These are phyloP conservation scores for Sebastes nivosus DNA, from an alignment of 2,797 vertebrate species.

Conservation along the genomic window DNA sequence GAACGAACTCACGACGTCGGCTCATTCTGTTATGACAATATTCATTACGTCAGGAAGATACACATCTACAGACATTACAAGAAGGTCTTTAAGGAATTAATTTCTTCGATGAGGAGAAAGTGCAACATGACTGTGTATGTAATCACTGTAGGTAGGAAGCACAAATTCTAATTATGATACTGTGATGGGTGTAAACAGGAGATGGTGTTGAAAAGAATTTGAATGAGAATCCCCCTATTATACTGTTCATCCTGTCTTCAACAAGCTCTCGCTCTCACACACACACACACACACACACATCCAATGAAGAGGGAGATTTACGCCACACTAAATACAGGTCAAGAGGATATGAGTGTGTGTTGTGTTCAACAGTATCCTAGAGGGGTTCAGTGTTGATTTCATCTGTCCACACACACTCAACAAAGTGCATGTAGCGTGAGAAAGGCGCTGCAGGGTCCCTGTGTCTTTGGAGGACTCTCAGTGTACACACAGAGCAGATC, in stretches of 20 bases:
- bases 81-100: neutral
- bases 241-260: neutral
- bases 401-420: conserved; percentile 14
- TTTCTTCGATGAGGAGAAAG: neutral
- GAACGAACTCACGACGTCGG: neutral
- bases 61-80: too few species aligned
- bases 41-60: neutral
- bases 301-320: conserved; percentile 4
- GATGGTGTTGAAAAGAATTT: conserved; percentile 9
- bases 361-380: conserved; percentile 25
- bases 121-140: conserved; percentile 13
- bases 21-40: neutral
- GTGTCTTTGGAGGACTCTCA: conserved; percentile 50
- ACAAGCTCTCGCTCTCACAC: neutral
- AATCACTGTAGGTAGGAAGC: conserved; percentile 3
- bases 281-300: too few species aligned
- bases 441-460: conserved; percentile 55
- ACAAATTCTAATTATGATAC: conserved; percentile 43
- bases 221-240: neutral
- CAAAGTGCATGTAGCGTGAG: conserved; percentile 69
- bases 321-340: conserved; percentile 45
- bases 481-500: conserved; percentile 59
- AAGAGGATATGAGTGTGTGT: conserved; percentile 55
- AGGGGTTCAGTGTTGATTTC: conserved; percentile 40
- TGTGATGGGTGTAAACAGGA: conserved; percentile 34